Evolutionary conservation across 2,888 invertebrate species (phyloP).

Genomic region (Sinopyrophorus schimmeli): DNA sequence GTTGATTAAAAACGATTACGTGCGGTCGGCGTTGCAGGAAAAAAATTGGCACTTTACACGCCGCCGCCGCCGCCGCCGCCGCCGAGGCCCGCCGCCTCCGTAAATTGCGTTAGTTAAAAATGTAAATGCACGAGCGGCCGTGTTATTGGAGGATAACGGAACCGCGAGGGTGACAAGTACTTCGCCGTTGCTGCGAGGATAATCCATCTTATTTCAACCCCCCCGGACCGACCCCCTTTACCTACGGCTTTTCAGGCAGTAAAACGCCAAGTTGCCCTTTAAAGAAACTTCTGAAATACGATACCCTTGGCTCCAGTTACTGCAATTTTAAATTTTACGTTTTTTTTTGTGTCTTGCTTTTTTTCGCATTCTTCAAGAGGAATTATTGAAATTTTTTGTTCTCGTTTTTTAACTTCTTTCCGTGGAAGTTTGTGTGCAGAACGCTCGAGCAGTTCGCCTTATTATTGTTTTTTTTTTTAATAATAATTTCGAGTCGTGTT

Average conservation of each 20-base stretch:
- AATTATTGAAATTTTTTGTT: constrained; percentile 11
- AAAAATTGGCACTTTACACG: constrained; percentile 13
- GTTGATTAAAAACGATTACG: constrained; percentile 15
- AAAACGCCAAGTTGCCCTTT: constrained; percentile 12
- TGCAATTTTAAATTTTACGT: constrained; percentile 16
- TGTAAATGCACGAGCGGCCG: constrained; percentile 15
- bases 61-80: constrained; percentile 9
- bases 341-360: background rate
- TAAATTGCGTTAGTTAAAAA: constrained; percentile 21
- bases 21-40: constrained; percentile 6
- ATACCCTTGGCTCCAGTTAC: constrained; percentile 11
- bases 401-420: too few species aligned
- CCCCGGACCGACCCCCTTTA: too few species aligned
- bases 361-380: background rate
- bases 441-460: too few species aligned
- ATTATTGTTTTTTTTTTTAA: too few species aligned
- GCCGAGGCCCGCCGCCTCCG: too few species aligned
- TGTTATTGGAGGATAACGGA: constrained; percentile 19
- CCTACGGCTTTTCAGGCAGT: constrained; percentile 13
- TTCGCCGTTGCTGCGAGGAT: constrained; percentile 13
- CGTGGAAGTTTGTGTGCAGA: too few species aligned
- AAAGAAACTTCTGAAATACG: constrained; percentile 14
- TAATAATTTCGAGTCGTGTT: too few species aligned
- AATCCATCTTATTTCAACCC: constrained; percentile 19
- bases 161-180: constrained; percentile 20